A percentile compares a stretch with the other conserved stretches of the same genome.
Conservation (phyloP, 2,113 vertebrate species). For the Cavia aperea region DNA sequence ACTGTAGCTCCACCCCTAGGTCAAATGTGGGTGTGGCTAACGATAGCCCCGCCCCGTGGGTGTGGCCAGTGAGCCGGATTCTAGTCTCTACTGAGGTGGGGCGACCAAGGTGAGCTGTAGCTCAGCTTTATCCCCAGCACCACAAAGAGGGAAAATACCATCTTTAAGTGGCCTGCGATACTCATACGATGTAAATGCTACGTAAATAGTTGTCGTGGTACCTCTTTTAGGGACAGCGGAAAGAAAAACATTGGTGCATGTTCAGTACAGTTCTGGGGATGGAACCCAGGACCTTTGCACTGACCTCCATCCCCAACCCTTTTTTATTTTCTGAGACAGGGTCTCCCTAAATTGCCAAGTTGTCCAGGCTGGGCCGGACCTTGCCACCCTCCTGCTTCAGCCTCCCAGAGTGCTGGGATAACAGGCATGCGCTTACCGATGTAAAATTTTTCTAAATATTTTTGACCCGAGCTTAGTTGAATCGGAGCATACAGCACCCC, state of each 20-base stretch:
- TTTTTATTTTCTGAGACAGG: background rate
- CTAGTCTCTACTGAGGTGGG: background rate
- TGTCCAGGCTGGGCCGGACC: background rate
- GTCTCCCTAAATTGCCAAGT: background rate
- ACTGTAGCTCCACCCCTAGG: background rate
- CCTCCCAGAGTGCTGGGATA: background rate
- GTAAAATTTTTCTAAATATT: background rate
- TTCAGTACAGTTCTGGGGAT: background rate
- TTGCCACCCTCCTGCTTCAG: background rate
- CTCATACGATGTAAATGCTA: background rate
- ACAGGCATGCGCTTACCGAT: background rate
- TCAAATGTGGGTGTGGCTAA: background rate
- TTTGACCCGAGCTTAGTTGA: background rate
- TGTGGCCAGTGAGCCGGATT: rapidly evolving
- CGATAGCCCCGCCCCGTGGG: background rate
- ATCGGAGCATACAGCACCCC: background rate
- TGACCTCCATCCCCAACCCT: background rate
- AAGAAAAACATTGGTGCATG: background rate
- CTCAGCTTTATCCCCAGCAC: background rate
- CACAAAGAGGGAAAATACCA: background rate
- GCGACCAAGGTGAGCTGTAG: background rate
- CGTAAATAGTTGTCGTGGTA: too few species aligned
- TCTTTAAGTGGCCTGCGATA: background rate
- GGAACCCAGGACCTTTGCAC: background rate
- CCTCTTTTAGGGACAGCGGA: background rate